Evolutionary conservation across 2,888 invertebrate genomes (phyloP).

Genomic region (Trichopoda pennipes): DNA sequence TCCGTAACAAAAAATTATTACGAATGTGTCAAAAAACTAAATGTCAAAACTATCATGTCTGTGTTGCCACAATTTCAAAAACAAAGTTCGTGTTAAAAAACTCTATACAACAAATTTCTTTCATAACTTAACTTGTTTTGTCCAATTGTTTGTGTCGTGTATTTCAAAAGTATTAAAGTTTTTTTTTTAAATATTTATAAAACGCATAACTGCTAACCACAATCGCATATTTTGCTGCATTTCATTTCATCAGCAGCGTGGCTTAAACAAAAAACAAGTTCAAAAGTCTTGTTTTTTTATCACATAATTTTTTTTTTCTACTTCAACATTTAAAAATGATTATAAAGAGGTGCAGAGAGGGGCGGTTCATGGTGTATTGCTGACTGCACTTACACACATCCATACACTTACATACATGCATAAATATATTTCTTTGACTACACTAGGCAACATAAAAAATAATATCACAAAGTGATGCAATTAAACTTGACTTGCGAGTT

Average conservation of each 20-base stretch:
- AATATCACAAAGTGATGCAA: slow-evolving; percentile 42
- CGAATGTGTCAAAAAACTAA: no score
- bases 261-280: slow-evolving; percentile 47
- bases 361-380: background rate
- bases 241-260: slow-evolving; percentile 5
- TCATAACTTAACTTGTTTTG: slow-evolving; percentile 12
- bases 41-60: no score
- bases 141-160: background rate
- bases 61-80: no score
- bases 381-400: background rate
- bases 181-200: slow-evolving; percentile 37
- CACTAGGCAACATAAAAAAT: background rate
- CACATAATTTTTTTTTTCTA: background rate
- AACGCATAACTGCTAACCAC: slow-evolving; percentile 34
- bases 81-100: slow-evolving; percentile 40
- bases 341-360: background rate
- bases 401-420: no score
- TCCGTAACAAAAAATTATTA: no score
- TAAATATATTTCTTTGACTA: background rate
- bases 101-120: background rate
- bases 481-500: slow-evolving; percentile 39
- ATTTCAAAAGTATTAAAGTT: slow-evolving; percentile 1
- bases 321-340: slow-evolving; percentile 35
- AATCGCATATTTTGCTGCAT: slow-evolving; percentile 8
- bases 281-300: slow-evolving; percentile 52